Percentiles rank a stretch among this genome's conserved stretches.
phyloP scores from a whole-genome alignment of 2,113 vertebrate species.

The Delphinus delphis region DNA sequence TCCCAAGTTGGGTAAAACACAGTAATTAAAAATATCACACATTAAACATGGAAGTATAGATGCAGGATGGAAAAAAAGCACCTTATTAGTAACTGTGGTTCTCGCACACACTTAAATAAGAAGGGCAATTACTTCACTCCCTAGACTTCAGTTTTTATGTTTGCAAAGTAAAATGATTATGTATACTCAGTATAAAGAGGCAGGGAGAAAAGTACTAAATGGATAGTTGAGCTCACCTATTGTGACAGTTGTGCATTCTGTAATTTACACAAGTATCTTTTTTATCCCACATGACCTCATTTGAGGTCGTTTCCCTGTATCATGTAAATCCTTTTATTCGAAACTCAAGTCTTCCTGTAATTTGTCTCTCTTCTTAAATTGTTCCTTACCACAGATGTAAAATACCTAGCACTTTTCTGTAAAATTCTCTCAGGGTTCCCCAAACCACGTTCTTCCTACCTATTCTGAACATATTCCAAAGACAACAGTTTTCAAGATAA shows the following conservation, averaged over 20 bases:
- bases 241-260: neutral
- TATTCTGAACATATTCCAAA: conserved; percentile 37
- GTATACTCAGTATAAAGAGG: neutral
- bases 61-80: neutral
- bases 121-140: neutral
- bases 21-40: neutral
- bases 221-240: neutral
- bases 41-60: neutral
- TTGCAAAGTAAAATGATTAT: neutral
- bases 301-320: neutral
- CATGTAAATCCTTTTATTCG: neutral
- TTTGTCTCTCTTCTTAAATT: neutral
- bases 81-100: neutral
- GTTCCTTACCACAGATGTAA: neutral
- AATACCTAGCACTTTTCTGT: neutral
- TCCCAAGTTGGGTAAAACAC: neutral
- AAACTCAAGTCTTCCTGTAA: neutral
- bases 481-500: neutral
- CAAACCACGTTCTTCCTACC: neutral
- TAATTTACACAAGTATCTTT: neutral
- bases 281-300: neutral
- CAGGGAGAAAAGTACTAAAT: neutral
- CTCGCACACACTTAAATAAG: neutral
- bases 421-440: neutral
- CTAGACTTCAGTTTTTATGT: neutral